Base-by-base conservation (phyloP, 2,113 vertebrate species). In the Sylvietta virens region DNA sequence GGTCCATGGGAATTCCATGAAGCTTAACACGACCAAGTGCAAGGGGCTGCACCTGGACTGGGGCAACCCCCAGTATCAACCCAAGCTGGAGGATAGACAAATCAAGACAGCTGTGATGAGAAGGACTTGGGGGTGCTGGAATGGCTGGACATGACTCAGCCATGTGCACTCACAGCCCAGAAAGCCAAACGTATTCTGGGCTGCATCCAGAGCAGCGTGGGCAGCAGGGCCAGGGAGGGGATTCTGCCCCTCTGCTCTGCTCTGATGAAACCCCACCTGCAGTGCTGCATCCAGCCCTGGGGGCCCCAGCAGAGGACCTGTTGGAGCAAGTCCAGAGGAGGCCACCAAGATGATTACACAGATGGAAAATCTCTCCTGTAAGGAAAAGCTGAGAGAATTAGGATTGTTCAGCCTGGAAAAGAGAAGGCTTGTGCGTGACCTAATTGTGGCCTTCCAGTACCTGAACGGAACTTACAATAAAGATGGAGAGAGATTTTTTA, bases 151-250 rank as follows among this genome's bases (percentile, higher is more conserved):
- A 33, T 20, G 19, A 27, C 9, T 45, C 37, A 35, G 11, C 6
- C 1, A 10, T 7, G 15, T 1, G 12, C 15, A 10, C 45, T 53
- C 3, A 0, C 22, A 53, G 54, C 14, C 9, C 21, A 15, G 37
- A 67, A 5, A 60, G 2, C 28, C 39, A 53, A 27, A 13, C 0
- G 0, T 45, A 3, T 69, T n/a, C 54, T 78, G 45, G 39, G 39
- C 19, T 61, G 15, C 19, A 45, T 20, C 33, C 8, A 78, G 24
- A 86, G 33, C 33, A 86, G 31, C 0, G 1, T 44, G 62, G 31
- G 0, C 21, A 37, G 53, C 4, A 53, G 39, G 39, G 22, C 0
- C 1, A 35, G 9, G 9, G 33, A 39, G 23, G 10, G 23, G 33
- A 47, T 47, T 70, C 40, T 47, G 8, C 4, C 6, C 13, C n/a